Base-by-base conservation (phyloP, 1,140 invertebrate genomes). In the Palaemon carinicauda region DNA sequence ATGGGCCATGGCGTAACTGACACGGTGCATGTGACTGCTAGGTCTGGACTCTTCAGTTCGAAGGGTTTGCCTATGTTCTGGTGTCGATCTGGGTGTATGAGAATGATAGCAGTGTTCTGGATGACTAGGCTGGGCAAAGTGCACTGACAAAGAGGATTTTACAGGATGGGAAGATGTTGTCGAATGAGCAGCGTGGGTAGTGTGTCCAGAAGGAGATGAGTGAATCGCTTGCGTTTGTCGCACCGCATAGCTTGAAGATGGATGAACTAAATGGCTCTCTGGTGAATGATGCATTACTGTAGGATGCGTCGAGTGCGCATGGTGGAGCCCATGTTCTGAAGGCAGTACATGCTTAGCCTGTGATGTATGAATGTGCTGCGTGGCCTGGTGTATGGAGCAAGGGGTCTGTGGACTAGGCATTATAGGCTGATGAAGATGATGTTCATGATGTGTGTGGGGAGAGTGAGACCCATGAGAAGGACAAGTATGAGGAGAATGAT, bases 261-360 rank as follows among this genome's bases (percentile, higher is more conserved):
- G 7, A 12, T 41, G 41, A 41, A 41, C 41, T 7, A 12, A 41
- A 73, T 31, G 17, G 69, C 33, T 33, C n/a, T 54, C 51, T 17
- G 77, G 82, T 24, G 51, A 27, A 50, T 84, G 78, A 65, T 65
- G 78, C 17, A 54, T 41, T 9, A 75, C 17, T 84, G 54, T n/a
- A 41, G 31, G 29, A 53, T 50, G 29, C 71, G 17, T 5, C 24
- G 29, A 51, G 65, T 51, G 33, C 31, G 80, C 21, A n/a, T 52
- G 52, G 4, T 41, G 14, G 50, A 31, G 19, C 10, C n/a, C n/a
- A 54, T 5, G 19, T 3, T 17, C n/a, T 9, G 21, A 21, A 41
- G 52, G 3, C 27, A 50, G 24, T 33, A 9, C 52, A n/a, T 27
- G 41, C 41, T 41, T 41, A 12, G 41, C 41, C 41, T 41, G 41